These are phyloP conservation scores for Cyclargus thomasi DNA, from an alignment of 1,140 invertebrate species.

Conservation along the genomic window DNA sequence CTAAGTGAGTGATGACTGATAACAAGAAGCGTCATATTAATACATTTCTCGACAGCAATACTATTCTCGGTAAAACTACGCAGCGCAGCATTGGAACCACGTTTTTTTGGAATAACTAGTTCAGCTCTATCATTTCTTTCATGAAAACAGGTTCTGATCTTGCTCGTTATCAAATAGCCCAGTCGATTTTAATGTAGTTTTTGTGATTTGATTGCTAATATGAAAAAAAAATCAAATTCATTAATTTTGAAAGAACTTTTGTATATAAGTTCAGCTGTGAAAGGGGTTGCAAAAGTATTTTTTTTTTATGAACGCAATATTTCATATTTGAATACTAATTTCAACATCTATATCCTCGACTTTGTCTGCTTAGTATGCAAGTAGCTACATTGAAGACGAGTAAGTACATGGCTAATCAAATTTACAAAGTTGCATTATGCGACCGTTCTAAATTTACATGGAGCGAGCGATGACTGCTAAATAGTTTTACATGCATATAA, in stretches of 20 bases:
- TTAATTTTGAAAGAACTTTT: too few species aligned
- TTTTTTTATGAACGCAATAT: not conserved
- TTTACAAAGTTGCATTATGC: constrained; percentile 36
- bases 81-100: not conserved
- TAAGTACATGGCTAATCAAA: constrained; percentile 43
- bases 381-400: constrained; percentile 36
- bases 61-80: not conserved
- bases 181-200: too few species aligned
- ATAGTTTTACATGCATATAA: not conserved
- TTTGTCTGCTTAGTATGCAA: constrained; percentile 47
- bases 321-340: not conserved
- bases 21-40: not conserved
- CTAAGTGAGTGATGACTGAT: not conserved
- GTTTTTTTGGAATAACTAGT: not conserved
- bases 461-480: constrained; percentile 15
- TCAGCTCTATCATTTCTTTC: not conserved
- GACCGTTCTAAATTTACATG: constrained; percentile 36
- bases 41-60: not conserved
- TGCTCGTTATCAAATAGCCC: too few species aligned
- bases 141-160: too few species aligned
- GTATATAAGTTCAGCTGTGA: too few species aligned
- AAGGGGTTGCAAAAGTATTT: too few species aligned
- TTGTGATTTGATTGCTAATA: too few species aligned
- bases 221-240: too few species aligned
- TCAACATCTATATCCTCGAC: not conserved